Evolutionary conservation across 1,140 invertebrate species (phyloP).

Genomic region (Macrobrachium nipponense): DNA sequence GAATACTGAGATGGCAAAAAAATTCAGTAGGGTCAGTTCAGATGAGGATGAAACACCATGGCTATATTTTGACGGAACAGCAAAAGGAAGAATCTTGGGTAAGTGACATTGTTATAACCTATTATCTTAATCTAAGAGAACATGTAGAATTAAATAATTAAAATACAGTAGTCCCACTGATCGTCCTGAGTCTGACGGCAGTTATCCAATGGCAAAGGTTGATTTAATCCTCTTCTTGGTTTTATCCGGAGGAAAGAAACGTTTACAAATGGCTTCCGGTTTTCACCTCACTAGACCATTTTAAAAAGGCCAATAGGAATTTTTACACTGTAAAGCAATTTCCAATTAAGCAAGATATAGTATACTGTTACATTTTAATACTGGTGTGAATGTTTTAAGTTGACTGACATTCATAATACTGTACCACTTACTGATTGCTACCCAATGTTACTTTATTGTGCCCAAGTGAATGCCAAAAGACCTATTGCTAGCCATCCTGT

Average conservation of each 20-base stretch:
- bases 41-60: constrained; percentile 17
- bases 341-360: too few relatives aligned
- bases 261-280: background rate
- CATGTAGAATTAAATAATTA: background rate
- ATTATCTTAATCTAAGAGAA: background rate
- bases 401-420: too few relatives aligned
- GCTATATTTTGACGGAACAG: background rate
- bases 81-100: background rate
- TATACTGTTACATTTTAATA: too few relatives aligned
- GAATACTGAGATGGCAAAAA: too few relatives aligned
- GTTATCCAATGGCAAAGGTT: background rate
- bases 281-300: constrained; percentile 15
- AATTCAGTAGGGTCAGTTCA: background rate
- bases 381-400: too few relatives aligned
- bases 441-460: too few relatives aligned
- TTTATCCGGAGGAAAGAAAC: background rate
- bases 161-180: background rate
- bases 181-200: background rate
- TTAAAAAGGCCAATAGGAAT: background rate
- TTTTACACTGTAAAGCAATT: too few relatives aligned
- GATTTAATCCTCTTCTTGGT: background rate
- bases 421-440: too few relatives aligned
- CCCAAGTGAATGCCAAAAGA: constrained; percentile 7
- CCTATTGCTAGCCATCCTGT: background rate
- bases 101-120: background rate